phyloP scores from a whole-genome alignment of 2,888 invertebrate genomes.

The Synergus itoensis region DNA sequence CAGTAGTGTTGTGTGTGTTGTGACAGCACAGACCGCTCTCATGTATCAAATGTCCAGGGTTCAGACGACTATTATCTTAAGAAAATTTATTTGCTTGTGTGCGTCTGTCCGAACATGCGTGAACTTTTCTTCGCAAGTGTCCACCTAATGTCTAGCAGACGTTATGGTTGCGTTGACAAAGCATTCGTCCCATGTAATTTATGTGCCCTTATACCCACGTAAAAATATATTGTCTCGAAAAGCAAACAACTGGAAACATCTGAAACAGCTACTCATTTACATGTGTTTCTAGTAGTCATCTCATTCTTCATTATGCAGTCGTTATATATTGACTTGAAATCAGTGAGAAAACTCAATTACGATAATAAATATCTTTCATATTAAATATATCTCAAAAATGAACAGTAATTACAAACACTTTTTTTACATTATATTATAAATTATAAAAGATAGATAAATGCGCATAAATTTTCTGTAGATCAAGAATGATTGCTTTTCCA shows the following conservation, averaged over 20 bases:
- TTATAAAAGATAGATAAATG: background rate
- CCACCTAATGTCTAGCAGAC: slow-evolving; percentile 3
- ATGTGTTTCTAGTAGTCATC: background rate
- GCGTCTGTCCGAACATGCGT: slow-evolving; percentile 46
- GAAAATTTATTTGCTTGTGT: slow-evolving; percentile 21
- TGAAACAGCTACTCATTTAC: background rate
- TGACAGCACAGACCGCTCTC: slow-evolving; percentile 62
- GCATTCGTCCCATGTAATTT: slow-evolving; percentile 28
- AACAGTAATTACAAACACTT: background rate
- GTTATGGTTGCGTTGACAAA: slow-evolving; percentile 37
- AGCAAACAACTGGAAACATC: background rate
- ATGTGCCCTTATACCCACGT: background rate
- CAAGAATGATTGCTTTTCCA: background rate
- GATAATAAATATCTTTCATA: too few relatives aligned
- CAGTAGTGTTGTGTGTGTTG: slow-evolving; percentile 57
- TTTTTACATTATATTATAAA: too few relatives aligned
- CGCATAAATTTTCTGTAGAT: background rate
- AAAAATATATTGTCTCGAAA: background rate
- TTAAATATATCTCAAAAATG: too few relatives aligned
- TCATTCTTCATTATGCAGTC: background rate
- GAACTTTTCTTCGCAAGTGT: slow-evolving; percentile 43
- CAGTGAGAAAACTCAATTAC: background rate
- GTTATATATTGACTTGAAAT: background rate
- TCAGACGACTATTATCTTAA: slow-evolving; percentile 11
- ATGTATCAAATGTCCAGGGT: slow-evolving; percentile 60